Conservation (phyloP, 2,888 invertebrate species). For the Phytoseiulus persimilis region DNA sequence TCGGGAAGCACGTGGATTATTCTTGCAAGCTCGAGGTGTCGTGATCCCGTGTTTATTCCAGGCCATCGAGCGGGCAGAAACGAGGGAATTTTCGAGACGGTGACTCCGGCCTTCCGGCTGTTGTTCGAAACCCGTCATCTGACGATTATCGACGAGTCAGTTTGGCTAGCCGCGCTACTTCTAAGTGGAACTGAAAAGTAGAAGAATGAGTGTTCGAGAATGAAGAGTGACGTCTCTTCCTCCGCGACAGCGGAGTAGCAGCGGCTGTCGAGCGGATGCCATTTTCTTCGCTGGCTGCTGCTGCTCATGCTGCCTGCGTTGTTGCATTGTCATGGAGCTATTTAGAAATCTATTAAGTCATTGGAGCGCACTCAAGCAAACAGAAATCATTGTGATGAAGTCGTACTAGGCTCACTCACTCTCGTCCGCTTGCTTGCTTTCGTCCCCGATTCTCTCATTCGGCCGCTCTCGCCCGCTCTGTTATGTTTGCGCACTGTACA, state of each 20-base stretch:
- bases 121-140: neutral
- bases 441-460: neutral
- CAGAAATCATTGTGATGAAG: neutral
- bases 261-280: neutral
- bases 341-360: conserved; percentile 38
- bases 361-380: conserved; percentile 36
- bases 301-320: neutral
- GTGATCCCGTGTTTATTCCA: no score
- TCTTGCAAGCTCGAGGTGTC: no score
- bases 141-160: neutral
- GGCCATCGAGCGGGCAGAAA: no score
- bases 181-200: neutral
- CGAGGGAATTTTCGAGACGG: no score
- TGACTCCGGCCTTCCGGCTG: neutral
- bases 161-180: neutral
- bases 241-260: neutral
- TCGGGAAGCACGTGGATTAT: no score
- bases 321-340: conserved; percentile 13
- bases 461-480: neutral
- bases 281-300: neutral
- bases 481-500: neutral
- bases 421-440: neutral
- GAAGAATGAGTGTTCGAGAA: neutral
- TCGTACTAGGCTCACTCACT: neutral
- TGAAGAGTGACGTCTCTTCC: neutral